Evolutionary conservation across 1,140 invertebrate species (phyloP).

Genomic region (Atta cephalotes): DNA sequence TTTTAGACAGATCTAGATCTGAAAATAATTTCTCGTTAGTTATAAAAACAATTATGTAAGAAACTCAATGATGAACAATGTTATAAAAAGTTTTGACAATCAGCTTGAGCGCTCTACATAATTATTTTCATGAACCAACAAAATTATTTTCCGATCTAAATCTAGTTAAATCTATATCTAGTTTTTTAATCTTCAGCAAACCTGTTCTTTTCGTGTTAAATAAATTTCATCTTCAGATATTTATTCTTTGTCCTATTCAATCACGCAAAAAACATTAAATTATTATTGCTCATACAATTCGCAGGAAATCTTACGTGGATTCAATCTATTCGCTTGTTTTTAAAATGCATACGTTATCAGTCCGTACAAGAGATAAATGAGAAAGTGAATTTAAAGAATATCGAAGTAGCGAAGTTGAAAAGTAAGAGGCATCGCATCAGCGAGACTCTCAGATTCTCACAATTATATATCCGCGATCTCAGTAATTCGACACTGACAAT

Average conservation of each 20-base stretch:
- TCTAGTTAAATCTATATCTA: too few relatives aligned
- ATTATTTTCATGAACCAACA: too few relatives aligned
- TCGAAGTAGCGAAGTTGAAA: constrained; percentile 61
- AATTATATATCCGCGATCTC: constrained; percentile 60
- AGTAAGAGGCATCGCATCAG: constrained; percentile 60
- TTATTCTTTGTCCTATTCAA: not conserved
- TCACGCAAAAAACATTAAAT: not conserved
- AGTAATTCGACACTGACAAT: not conserved
- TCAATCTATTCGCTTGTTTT: not conserved
- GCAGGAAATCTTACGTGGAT: not conserved
- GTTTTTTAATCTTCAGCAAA: too few relatives aligned
- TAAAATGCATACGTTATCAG: not conserved
- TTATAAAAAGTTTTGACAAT: too few relatives aligned
- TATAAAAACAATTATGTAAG: too few relatives aligned
- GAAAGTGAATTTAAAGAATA: constrained; percentile 70
- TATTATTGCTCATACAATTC: not conserved
- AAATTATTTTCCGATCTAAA: too few relatives aligned
- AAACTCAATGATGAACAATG: too few relatives aligned
- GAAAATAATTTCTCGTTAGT: too few relatives aligned
- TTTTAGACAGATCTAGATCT: too few relatives aligned
- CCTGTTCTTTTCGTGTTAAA: too few relatives aligned
- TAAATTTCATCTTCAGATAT: not conserved
- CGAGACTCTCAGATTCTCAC: constrained; percentile 58
- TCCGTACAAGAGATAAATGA: constrained; percentile 29
- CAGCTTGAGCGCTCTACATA: too few relatives aligned